Evolutionary conservation across 2,797 vertebrate species (phyloP).

Genomic region (Amblyopsis hoosieri): DNA sequence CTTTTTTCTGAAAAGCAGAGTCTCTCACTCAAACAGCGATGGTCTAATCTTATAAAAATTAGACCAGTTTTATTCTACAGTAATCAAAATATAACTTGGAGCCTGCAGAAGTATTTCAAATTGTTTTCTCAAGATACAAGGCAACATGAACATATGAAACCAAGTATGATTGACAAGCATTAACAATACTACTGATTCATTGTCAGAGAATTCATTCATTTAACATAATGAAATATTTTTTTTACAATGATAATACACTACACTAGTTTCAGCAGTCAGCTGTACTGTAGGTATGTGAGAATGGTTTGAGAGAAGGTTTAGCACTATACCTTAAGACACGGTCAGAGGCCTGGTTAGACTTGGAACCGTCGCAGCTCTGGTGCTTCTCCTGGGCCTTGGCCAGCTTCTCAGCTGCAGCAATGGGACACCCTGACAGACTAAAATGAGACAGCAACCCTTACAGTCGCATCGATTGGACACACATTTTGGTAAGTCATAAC

Average conservation of each 20-base stretch:
- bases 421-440: conserved; percentile 98
- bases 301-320: too few species aligned
- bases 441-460: conserved; percentile 38
- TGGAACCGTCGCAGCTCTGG: conserved; percentile 91
- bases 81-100: conserved; percentile 42
- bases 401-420: conserved; percentile 97
- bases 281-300: too few species aligned
- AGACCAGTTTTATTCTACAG: conserved; percentile 52
- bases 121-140: conserved; percentile 54
- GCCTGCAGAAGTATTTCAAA: conserved; percentile 43
- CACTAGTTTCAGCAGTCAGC: too few species aligned
- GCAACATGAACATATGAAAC: conserved; percentile 31
- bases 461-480: neutral
- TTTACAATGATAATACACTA: too few species aligned
- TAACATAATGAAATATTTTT: too few species aligned
- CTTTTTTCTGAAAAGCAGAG: conserved; percentile 57
- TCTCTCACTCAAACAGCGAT: conserved; percentile 35
- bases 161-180: too few species aligned
- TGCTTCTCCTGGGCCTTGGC: conserved; percentile 98
- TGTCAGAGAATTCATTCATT: too few species aligned
- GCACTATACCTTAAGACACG: conserved; percentile 91
- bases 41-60: conserved; percentile 21
- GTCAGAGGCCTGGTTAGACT: conserved; percentile 95
- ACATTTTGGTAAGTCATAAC: conserved; percentile 19
- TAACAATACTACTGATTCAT: too few species aligned